A percentile compares a stretch with the other conserved stretches of the same genome.
Evolutionary conservation across 2,113 vertebrate species (phyloP).

Genomic region (Rhodinocichla rosea): DNA sequence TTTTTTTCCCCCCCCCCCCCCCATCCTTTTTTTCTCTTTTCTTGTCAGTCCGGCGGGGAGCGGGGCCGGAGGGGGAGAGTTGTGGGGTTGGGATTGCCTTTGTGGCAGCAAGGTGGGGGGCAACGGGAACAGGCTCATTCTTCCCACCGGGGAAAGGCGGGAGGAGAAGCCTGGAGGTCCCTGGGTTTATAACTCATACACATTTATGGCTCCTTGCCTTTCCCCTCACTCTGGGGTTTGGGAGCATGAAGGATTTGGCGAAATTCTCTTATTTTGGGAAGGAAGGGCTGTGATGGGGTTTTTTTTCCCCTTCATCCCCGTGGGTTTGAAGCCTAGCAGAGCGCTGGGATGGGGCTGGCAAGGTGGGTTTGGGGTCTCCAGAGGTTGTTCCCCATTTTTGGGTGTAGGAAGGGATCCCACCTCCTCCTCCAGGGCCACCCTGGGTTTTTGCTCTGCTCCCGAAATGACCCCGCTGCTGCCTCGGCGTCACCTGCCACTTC

Average conservation of each 20-base stretch:
- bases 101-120: slow-evolving; percentile 50
- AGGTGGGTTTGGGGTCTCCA: not conserved
- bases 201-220: not conserved
- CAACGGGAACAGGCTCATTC: not conserved
- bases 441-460: not conserved
- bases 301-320: rapidly evolving
- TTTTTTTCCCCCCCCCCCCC: rapidly evolving
- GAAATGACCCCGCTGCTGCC: rapidly evolving
- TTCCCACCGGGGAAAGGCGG: not conserved
- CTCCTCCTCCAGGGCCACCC: not conserved
- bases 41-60: not conserved
- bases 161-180: not conserved
- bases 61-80: not conserved
- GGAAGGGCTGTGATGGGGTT: not conserved
- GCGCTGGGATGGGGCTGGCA: not conserved
- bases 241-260: not conserved
- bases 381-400: not conserved
- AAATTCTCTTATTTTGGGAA: rapidly evolving
- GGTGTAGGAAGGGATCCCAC: not conserved
- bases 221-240: rapidly evolving
- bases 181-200: not conserved
- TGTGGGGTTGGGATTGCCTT: slow-evolving; percentile 33
- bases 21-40: not conserved
- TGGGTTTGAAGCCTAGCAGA: not conserved
- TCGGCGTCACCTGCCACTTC: not conserved